Base-by-base conservation (phyloP, 2,888 invertebrate species). In the Zeuzera pyrina region DNA sequence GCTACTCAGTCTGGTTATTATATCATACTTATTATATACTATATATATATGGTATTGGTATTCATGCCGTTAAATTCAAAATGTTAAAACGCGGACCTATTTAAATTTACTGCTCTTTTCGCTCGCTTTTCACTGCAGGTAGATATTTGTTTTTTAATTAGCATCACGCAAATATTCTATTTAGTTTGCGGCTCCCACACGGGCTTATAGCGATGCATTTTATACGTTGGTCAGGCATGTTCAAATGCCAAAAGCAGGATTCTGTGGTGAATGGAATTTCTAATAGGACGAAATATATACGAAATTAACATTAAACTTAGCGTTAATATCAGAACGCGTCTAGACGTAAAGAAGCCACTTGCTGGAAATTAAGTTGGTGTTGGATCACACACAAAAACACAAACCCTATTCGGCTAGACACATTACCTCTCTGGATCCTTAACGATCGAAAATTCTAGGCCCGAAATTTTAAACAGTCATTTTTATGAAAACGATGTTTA, bases 221-320 rank as follows among this genome's bases (percentile, higher is more conserved):
- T 58, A 54, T 57, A 57, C 49, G 49, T 53, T 48, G 60, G 59
- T 57, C 54, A 42, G 57, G 49, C 54, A 57, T 61, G 68, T 60
- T 67, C 57, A 57, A 62, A 67, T 64, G 72, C 69, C 72, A 68
- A 66, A 71, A 70, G 58, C 74, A 74, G 71, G 48, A 48, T 57
- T 45, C 47, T 73, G 71, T 73, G 54, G 45, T 45, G 50, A 52
- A 28, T 45, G 43, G 46, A 46, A 49, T 45, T 43, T 57, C 47
- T 54, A 59, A 62, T 56, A 50, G 57, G 54, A 52, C 52, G 52
- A 41, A 43, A 35, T 32, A 42, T 38, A 34, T 38, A 51, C 53
- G 59, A 60, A 66, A 54, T 56, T 52, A 45, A 43, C 51, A 41
- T 46, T 49, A 47, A 64, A 68, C 65, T 56, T 43, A 46, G 53